Evolutionary conservation across 2,888 invertebrate genomes (phyloP), one percentile per base, ranked within the genome.

Genomic region (Yponomeuta malinellus): DNA sequence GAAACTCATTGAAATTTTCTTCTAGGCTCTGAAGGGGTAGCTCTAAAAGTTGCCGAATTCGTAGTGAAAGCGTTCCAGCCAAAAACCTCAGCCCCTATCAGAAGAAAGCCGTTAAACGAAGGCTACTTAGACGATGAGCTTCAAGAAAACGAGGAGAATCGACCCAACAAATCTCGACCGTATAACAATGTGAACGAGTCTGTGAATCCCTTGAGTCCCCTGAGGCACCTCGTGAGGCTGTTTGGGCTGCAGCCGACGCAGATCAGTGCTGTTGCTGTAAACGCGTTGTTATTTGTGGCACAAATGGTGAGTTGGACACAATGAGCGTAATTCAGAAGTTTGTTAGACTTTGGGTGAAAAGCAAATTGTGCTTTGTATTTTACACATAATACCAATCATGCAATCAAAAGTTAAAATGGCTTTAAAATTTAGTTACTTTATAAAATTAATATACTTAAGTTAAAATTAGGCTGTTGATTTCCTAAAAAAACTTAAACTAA

Each of bases 281-380:
- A 97, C 82, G 96, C 96, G 31, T 93, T 97, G 23, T 95, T 97
- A 74, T 96, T 97, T 85, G 93, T 97, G 23, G 97, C 97, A 1
- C 96, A 97, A 88, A 93, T 97, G 94, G 97, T 97, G 87, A 92
- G 93, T 63, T 69, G 33, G 33, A 12, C 37, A 37, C 37, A 37
- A 43, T 43, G 43, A 43, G 43, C 43, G 43, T 43, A 8, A 43
- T 43, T 43, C 43, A 1, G 8, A 15, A 59, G 12, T 10, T 10
- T 52, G 52, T 59, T 5, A 6, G 43, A 8, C 9, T 43, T 8
- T 8, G 9, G 8, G 6, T 43, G 43, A 43, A 43, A 43, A 43
- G 43, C 43, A 5, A 43, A 8, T 43, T 5, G 8, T 37, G 37
- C 43, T 43, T 1, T 43, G 43, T 43, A 43, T 43, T 43, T 43